These are phyloP conservation scores for Podarcis muralis DNA, from an alignment of 2,113 vertebrate species.

Conservation along the genomic window DNA sequence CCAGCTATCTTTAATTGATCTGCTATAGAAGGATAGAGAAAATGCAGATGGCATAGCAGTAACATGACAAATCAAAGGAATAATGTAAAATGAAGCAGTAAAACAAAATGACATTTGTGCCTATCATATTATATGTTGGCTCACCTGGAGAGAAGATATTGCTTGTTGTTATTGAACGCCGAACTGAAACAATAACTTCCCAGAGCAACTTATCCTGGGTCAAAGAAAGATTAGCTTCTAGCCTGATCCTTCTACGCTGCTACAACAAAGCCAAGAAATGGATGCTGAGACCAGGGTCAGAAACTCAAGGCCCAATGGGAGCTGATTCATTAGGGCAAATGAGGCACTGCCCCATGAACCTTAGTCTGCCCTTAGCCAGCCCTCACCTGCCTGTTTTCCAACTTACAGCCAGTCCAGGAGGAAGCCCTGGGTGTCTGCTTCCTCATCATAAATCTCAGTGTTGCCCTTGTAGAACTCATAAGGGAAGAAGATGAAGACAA, in stretches of 20 bases:
- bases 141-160: conserved; percentile 31
- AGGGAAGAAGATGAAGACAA: no score
- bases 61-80: conserved; percentile 54
- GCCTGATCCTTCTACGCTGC: not conserved
- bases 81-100: conserved; percentile 42
- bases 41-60: conserved; percentile 55
- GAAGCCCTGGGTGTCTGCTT: no score
- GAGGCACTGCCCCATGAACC: no score
- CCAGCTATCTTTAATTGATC: conserved; percentile 74
- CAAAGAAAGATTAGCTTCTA: not conserved
- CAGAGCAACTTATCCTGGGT: not conserved
- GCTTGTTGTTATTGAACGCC: conserved; percentile 20
- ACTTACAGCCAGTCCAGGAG: no score
- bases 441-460: no score
- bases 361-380: no score
- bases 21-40: conserved; percentile 56
- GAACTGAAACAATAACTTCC: not conserved
- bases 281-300: not conserved
- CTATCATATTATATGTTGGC: conserved; percentile 42
- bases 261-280: not conserved
- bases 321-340: no score
- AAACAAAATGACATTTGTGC: conserved; percentile 44
- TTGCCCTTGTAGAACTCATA: no score
- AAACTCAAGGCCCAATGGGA: not conserved
- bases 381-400: no score